A percentile compares a stretch with the other conserved stretches of the same genome.
These are phyloP conservation scores for Oncorhynchus masou DNA, from an alignment of 2,113 vertebrate genomes.

Conservation along the genomic window DNA sequence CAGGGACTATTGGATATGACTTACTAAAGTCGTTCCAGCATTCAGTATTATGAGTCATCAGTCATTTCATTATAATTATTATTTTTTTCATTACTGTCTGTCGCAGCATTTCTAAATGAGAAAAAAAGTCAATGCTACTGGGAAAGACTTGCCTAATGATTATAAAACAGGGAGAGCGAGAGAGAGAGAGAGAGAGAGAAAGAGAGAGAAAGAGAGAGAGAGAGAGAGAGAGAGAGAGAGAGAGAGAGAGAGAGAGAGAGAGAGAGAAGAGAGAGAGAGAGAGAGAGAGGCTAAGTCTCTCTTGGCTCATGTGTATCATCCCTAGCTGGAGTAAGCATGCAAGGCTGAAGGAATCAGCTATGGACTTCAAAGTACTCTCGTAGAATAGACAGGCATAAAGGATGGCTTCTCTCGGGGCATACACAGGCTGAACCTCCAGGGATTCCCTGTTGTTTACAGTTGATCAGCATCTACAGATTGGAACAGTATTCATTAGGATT, in stretches of 20 bases:
- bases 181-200: not conserved
- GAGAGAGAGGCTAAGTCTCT: not conserved
- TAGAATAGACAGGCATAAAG: not conserved
- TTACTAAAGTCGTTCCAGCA: too few relatives aligned
- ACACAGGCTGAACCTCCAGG: not conserved
- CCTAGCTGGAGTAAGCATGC: not conserved
- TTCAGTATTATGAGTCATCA: too few relatives aligned
- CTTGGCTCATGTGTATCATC: not conserved
- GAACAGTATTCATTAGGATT: slow-evolving; percentile 1
- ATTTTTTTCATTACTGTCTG: not conserved
- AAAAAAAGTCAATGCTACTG: too few relatives aligned
- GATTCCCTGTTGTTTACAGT: slow-evolving; percentile 1
- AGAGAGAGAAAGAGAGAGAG: too few relatives aligned
- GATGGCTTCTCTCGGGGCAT: not conserved
- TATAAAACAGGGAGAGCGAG: not conserved
- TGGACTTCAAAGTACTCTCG: too few relatives aligned
- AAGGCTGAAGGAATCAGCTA: not conserved
- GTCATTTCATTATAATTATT: not conserved
- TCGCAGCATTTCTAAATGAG: not conserved
- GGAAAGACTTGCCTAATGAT: not conserved
- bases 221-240: too few relatives aligned
- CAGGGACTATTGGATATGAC: too few relatives aligned
- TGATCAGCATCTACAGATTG: slow-evolving; percentile 8
- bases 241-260: too few relatives aligned
- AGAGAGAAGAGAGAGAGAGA: too few relatives aligned